Conservation (phyloP, 2,888 invertebrate species). For the Eupithecia dodoneata region DNA sequence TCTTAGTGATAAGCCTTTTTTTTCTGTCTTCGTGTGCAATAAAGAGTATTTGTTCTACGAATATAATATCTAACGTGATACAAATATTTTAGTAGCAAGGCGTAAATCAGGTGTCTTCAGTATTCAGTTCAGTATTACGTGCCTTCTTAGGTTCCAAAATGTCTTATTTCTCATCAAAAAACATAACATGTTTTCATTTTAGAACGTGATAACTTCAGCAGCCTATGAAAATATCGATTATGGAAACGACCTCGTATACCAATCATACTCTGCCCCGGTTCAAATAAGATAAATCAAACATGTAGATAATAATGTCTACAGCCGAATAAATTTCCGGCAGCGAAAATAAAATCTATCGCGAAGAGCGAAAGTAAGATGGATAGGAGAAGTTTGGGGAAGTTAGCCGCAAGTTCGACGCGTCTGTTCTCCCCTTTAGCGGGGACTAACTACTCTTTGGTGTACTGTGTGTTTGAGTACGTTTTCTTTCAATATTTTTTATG, state of each 20-base stretch:
- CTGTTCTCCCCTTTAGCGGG: conserved; percentile 38
- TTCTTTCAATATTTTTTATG: conserved; percentile 1
- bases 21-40: no score
- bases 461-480: conserved; percentile 20
- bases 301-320: conserved; percentile 58
- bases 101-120: background rate
- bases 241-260: conserved; percentile 44
- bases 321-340: conserved; percentile 56
- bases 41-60: no score
- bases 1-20: no score
- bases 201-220: conserved; percentile 34
- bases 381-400: conserved; percentile 70
- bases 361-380: conserved; percentile 78
- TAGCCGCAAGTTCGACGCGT: conserved; percentile 44
- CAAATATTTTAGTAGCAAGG: background rate
- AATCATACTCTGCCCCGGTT: conserved; percentile 44
- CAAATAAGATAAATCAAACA: conserved; percentile 53
- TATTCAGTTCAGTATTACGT: background rate
- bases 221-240: conserved; percentile 44
- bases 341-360: conserved; percentile 70
- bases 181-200: conserved; percentile 14
- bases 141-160: background rate
- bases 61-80: background rate
- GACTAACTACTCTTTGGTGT: conserved; percentile 26
- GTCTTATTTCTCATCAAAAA: conserved; percentile 7